A percentile compares a stretch with the other conserved stretches of the same genome.
phyloP scores from a whole-genome alignment of 2,797 vertebrate species.

The Artibeus lituratus region DNA sequence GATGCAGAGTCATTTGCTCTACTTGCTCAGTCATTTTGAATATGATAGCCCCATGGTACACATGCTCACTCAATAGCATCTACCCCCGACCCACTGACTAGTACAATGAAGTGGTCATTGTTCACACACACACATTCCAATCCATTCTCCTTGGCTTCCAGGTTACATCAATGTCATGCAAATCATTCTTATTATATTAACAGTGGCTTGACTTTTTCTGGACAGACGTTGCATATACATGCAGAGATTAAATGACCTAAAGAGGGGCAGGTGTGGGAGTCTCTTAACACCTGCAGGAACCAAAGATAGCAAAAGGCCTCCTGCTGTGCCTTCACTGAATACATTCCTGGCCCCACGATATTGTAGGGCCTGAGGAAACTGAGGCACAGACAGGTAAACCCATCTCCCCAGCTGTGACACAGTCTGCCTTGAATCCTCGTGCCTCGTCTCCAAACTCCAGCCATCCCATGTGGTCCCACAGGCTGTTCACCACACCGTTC shows the following conservation, averaged over 20 bases:
- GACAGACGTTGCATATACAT: background rate
- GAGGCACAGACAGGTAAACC: background rate
- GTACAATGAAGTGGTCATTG: background rate
- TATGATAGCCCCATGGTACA: background rate
- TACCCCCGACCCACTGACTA: background rate
- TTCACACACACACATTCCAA: background rate
- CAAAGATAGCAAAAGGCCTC: background rate
- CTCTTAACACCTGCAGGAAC: background rate
- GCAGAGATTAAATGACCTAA: background rate
- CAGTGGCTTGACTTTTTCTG: background rate
- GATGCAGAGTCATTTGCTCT: background rate
- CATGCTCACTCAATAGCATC: background rate
- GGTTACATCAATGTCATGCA: background rate
- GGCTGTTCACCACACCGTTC: background rate
- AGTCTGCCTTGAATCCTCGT: background rate
- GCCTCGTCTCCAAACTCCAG: background rate
- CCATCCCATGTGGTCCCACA: background rate
- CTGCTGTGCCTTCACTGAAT: background rate
- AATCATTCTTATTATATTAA: background rate
- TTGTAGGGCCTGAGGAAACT: background rate
- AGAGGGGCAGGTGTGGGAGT: background rate
- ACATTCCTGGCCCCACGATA: background rate
- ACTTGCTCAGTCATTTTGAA: background rate
- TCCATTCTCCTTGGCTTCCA: background rate
- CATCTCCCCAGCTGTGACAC: background rate